A percentile compares a stretch with the other conserved stretches of the same genome.
These are phyloP conservation scores for Hartigia nigra DNA, from an alignment of 2,888 invertebrate genomes.

Conservation along the genomic window DNA sequence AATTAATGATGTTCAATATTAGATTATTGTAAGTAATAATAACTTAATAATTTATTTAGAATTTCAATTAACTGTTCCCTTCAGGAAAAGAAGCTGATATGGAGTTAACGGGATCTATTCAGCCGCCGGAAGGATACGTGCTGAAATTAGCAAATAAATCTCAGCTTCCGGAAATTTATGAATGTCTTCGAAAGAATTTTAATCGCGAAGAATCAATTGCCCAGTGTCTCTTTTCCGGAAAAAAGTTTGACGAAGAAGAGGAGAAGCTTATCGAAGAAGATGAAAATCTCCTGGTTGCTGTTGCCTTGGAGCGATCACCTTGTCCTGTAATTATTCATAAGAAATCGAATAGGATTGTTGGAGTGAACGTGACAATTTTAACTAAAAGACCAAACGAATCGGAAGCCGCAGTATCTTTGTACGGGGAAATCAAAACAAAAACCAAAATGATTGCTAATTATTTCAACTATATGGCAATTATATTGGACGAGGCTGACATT, in stretches of 20 bases:
- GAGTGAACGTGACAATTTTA: conserved; percentile 34
- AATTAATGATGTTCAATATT: background rate
- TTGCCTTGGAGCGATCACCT: conserved; percentile 30
- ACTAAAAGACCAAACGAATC: conserved; percentile 29
- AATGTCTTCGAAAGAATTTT: conserved; percentile 36
- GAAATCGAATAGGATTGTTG: conserved; percentile 29
- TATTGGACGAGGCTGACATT: conserved; percentile 31
- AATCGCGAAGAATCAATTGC: conserved; percentile 45
- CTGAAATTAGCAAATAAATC: conserved; percentile 26
- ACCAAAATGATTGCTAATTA: conserved; percentile 34
- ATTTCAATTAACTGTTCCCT: background rate
- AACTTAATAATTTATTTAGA: background rate
- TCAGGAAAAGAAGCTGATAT: background rate
- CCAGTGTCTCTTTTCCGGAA: conserved; percentile 28
- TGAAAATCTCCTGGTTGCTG: conserved; percentile 31
- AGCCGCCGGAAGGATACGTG: background rate
- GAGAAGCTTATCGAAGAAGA: conserved; percentile 32
- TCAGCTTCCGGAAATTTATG: conserved; percentile 28
- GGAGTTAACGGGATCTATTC: background rate
- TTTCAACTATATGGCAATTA: conserved; percentile 33
- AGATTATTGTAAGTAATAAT: background rate
- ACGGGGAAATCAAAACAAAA: conserved; percentile 19
- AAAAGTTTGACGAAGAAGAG: conserved; percentile 22
- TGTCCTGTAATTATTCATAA: conserved; percentile 35
- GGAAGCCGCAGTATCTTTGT: conserved; percentile 19